Base-by-base conservation (phyloP, 2,797 vertebrate genomes). In the Siniperca obscura region DNA sequence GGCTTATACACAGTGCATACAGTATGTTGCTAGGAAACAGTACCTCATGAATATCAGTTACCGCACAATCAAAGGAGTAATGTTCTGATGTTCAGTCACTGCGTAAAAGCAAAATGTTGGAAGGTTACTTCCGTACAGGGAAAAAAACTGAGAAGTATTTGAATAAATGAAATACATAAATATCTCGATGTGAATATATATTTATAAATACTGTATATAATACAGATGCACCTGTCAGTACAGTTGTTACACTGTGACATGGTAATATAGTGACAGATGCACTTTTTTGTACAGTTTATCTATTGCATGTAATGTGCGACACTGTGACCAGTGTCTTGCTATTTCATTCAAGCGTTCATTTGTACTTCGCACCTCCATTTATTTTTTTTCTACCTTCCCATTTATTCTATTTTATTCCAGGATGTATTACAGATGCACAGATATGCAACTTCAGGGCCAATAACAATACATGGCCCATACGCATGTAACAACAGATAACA, bases 11-110 rank as follows among this genome's bases (percentile, higher is more conserved):
- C 61, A 46, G 76, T 21, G 72, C 88, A 85, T 82, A 90, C 74
- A 70, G 83, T 85, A 88, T 87, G 95, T 94, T 95, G 94, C 94
- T 95, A 94, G 92, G 93, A 90, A 94, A 95, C 94, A 90, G 91
- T 21, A 83, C 55, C 85, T 90, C 84, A 85, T 90, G 87, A 93
- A 91, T 90, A 92, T 82, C 87, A 84, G 77, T 89, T 79, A 80
- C 82, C 86, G 70, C 76, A 83, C 82, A 89, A 92, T 92, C 89
- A 92, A 90, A 91, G 83, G 53, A 87, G 44, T 74, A 67, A 84
- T 62, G 72, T 80, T 89, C 68, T 80, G 82, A 85, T 82, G 81
- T 83, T 90, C 81, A 84, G 62, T 68, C 65, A 70, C 55, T 68
- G 81, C 6, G 42, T 75, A 68, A 74, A 80, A 85, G 78, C 48